Base-by-base conservation (phyloP, 1,140 invertebrate species). In the Helicorthomorpha holstii region DNA sequence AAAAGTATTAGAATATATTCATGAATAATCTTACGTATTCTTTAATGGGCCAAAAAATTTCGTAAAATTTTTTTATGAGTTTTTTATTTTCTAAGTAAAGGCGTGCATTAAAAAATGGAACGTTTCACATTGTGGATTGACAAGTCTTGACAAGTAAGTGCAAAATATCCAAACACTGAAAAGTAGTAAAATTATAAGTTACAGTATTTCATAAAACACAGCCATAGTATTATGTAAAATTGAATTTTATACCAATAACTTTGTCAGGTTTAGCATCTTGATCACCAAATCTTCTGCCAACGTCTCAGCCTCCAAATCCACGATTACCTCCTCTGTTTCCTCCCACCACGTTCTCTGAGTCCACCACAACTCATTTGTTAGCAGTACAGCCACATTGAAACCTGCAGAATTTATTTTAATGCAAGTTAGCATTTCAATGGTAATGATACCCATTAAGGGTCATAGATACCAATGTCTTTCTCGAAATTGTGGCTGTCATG, bases 401-500 rank as follows among this genome's bases (percentile, higher is more conserved):
- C 96, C 63, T 65, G 41, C n/a, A n/a, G n/a, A n/a, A n/a, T n/a
- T n/a, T 29, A 49, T 29, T 27, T 26, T 34, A 49, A n/a, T n/a
- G n/a, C n/a, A n/a, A n/a, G n/a, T n/a, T n/a, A n/a, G n/a, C n/a
- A n/a, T n/a, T n/a, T n/a, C n/a, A n/a, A n/a, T n/a, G n/a, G n/a
- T n/a, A n/a, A n/a, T n/a, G n/a, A n/a, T n/a, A n/a, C n/a, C n/a
- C 21, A 22, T 49, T 48, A 51, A 10, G 7, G 12, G 50, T 16
- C n/a, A n/a, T 27, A 51, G 45, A 27, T 26, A 60, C 63, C 96
- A 61, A 99, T 99, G 71, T 99, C 96, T 68, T 97, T 97, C 3
- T 95, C 88, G 22, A 95, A 95, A 66, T 98, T 93, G 69, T 98
- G 93, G 80, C 95, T 95, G 64, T 99, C 96, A 65, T 98, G 95